Base-by-base conservation (phyloP, 2,797 vertebrate species). In the Xyrichtys novacula region DNA sequence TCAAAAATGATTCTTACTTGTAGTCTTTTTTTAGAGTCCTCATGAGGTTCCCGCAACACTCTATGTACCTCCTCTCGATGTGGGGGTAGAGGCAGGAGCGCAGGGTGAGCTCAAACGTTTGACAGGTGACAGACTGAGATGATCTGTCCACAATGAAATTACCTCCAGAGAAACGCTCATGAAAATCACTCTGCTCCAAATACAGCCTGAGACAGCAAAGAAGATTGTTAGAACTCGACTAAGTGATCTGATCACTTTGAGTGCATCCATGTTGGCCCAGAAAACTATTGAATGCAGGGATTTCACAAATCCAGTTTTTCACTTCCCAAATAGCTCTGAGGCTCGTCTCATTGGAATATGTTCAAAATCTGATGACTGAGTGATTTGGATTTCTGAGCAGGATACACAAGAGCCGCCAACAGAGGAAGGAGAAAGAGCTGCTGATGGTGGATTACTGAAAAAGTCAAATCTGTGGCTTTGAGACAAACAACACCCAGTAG, bases 41-140 rank as follows among this genome's bases (percentile, higher is more conserved):
- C 98, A 99, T 99, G 71, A 99, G 94, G 88, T 96, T 97, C 28
- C 97, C 98, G 74, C 97, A 99, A 91, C 97, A 99, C 76, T 97
- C 94, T 5, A 97, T 89, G 87, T 99, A 99, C 16, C 97, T 92
- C 74, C 91, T 94, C 84, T 98, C 91, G 70, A 99, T 99, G 82
- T 99, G 97, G 0, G 97, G 97, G 78, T 99, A 99, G 75, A 99
- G 96, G 63, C 97, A 99, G 70, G 96, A 98, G 17, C 97, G 96
- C 81, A 99, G 64, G 0, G 97, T 99, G 74, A 99, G 93, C 82
- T 99, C 97, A 10, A 99, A 99, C 0, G 97, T 98, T 88, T 98
- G 98, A 86, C 97, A 99, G 0, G 98, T 99, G 85, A 99, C 97
- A 0, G 97, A 96, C 89, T 99, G 97, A 1, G 97, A 98, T 0